phyloP scores from a whole-genome alignment of 2,797 vertebrate species.

The Pagetopsis macropterus region DNA sequence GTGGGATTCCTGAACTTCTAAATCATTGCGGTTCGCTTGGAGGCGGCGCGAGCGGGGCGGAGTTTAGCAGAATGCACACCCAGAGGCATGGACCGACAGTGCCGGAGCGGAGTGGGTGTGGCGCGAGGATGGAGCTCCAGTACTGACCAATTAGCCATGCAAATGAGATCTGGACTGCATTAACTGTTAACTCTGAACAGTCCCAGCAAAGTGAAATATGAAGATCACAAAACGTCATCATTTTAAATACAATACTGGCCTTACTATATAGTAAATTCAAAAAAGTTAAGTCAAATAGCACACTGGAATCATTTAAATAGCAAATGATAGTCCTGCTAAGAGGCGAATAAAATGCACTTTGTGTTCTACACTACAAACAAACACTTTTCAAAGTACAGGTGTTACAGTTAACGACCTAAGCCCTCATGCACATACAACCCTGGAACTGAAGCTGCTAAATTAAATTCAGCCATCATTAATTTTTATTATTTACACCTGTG shows the following conservation, averaged over 20 bases:
- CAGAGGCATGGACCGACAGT: constrained; percentile 40
- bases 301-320: background rate
- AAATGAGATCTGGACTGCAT: constrained; percentile 22
- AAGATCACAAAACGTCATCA: background rate
- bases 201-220: constrained; percentile 11
- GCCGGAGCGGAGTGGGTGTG: constrained; percentile 72
- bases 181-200: background rate
- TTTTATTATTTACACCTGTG: constrained; percentile 3
- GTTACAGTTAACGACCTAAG: background rate
- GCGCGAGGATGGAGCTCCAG: constrained; percentile 29
- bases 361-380: no score
- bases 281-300: background rate
- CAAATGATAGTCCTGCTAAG: background rate
- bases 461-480: background rate
- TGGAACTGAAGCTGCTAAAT: background rate
- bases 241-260: background rate
- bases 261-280: background rate
- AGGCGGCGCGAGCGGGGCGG: constrained; percentile 78
- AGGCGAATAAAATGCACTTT: background rate
- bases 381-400: no score
- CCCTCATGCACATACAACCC: background rate
- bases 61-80: constrained; percentile 54
- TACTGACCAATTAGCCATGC: constrained; percentile 29
- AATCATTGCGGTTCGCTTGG: constrained; percentile 96
- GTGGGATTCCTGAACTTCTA: constrained; percentile 99